phyloP scores from a whole-genome alignment of 2,797 vertebrate genomes.

The Meda fulgida region DNA sequence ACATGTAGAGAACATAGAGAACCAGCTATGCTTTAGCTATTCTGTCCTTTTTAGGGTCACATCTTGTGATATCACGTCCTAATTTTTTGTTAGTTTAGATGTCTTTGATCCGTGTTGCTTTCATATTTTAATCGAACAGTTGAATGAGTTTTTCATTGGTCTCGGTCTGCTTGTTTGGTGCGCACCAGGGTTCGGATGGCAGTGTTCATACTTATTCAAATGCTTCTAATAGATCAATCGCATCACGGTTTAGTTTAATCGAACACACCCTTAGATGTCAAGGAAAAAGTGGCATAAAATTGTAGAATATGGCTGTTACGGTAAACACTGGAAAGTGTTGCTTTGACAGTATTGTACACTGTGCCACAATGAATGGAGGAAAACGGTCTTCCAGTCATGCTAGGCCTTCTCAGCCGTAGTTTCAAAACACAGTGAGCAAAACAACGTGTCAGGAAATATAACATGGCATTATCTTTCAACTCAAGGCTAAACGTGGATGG shows the following conservation, averaged over 20 bases:
- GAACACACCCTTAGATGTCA: not conserved
- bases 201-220: not conserved
- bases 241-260: not conserved
- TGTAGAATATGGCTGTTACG: not conserved
- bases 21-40: not conserved
- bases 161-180: not conserved
- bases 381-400: slow-evolving; percentile 47
- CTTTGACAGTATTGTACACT: slow-evolving; percentile 2
- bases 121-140: not conserved
- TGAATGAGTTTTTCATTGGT: not conserved
- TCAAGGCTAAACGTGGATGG: slow-evolving; percentile 31
- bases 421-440: slow-evolving; percentile 33
- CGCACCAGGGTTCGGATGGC: not conserved
- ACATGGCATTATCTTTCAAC: slow-evolving; percentile 34
- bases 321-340: not conserved
- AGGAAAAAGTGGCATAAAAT: not conserved
- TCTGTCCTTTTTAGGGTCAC: not conserved
- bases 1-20: not conserved
- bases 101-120: not conserved
- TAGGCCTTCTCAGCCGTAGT: slow-evolving; percentile 1
- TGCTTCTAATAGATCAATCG: not conserved
- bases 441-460: slow-evolving; percentile 27
- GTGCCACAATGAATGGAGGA: not conserved
- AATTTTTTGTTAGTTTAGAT: not conserved
- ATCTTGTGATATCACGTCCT: not conserved